Percentiles rank a stretch among this genome's conserved stretches.
phyloP scores from a whole-genome alignment of 2,797 vertebrate species.

The Leontopithecus rosalia region DNA sequence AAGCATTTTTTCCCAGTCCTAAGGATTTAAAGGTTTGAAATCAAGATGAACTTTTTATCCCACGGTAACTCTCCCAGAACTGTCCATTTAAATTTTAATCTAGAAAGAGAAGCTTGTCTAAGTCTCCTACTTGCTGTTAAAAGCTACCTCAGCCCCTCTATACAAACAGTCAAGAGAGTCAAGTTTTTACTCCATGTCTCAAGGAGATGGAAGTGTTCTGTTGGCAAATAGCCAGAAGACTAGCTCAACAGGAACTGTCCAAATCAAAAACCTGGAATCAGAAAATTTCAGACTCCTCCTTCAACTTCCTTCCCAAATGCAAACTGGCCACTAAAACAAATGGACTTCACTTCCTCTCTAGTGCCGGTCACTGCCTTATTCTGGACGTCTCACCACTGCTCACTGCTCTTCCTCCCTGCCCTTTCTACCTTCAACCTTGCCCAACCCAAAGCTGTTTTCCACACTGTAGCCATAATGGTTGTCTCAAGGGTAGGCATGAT shows the following conservation, averaged over 20 bases:
- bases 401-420: neutral
- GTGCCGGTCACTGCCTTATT: neutral
- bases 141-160: neutral
- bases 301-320: neutral
- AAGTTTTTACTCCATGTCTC: neutral
- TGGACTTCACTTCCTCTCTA: neutral
- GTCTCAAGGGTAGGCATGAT: neutral
- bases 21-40: neutral
- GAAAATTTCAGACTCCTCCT: neutral
- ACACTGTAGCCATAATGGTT: neutral
- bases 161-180: neutral
- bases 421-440: neutral
- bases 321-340: neutral
- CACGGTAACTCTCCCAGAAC: neutral
- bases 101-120: neutral
- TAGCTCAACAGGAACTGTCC: neutral
- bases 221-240: neutral
- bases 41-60: neutral
- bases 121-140: constrained; percentile 5
- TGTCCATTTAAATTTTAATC: neutral
- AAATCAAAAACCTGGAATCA: neutral
- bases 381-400: neutral
- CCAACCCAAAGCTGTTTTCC: neutral
- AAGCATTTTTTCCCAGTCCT: constrained; percentile 43
- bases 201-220: neutral